Base-by-base conservation (phyloP, 2,888 invertebrate genomes). In the Drosophila nr. medialis region DNA sequence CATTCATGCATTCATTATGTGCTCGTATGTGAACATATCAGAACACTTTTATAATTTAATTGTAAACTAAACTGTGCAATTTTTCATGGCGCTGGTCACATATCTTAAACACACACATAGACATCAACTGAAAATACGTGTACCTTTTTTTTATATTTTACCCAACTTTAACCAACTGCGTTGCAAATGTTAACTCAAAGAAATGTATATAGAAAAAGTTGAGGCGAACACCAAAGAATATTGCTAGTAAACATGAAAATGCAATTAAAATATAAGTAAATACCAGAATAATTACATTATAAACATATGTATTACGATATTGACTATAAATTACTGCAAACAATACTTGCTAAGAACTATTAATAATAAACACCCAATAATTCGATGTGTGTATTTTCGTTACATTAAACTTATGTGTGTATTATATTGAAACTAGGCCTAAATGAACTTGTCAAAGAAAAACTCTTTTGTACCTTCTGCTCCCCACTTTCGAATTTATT, bases 391-490 rank as follows among this genome's bases (percentile, higher is more conserved):
- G 53, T 66, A 51, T 51, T 32, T 42, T 32, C 24, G 32, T 45
- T 64, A 53, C 7, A 48, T 15, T 29, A 38, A 38, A 32, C 40
- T 49, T 45, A 42, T 56, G 50, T 42, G 58, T 69, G 36, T 69
- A 32, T 56, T 36, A 62, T 38, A 68, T 51, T 51, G 13, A 42
- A 53, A 21, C n/a, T 55, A 64, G 38, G n/a, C 30, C 32, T 63
- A 49, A 50, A 42, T 40, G n/a, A 63, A 55, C 51, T 48, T 48
- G 15, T 70, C 63, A n/a, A 67, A 27, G 49, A 45, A 77, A 77
- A 82, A 72, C 77, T 86, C 86, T 88, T 87, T 87, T 88, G 86
- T 87, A 87, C 86, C 86, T 88, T 77, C 81, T 86, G 84, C 83
- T 80, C 80, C 87, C 86, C 81, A 88, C 84, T 87, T 83, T 87